phyloP scores from a whole-genome alignment of 2,888 invertebrate species.

The Phengaris alcon region DNA sequence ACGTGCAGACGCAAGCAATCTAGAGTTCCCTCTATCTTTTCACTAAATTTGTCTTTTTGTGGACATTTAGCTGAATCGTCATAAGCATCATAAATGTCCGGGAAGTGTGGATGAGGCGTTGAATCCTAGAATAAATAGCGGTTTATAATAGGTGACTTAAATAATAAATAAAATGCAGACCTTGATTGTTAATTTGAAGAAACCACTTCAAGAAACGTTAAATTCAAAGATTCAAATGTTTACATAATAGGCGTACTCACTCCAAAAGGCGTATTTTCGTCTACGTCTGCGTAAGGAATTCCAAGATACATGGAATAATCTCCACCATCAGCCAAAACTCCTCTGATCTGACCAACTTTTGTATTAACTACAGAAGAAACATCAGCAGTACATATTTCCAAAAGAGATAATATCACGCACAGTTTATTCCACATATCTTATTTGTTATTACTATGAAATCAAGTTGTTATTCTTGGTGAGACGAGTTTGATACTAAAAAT shows the following conservation, averaged over 20 bases:
- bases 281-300: constrained; percentile 44
- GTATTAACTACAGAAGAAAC: neutral
- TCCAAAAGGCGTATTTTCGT: constrained; percentile 43
- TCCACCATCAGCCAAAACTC: neutral
- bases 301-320: constrained; percentile 41
- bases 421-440: neutral
- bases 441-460: neutral
- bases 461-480: neutral
- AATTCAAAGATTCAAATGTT: neutral
- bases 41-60: constrained; percentile 43
- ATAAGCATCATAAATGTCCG: constrained; percentile 44
- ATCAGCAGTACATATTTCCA: neutral
- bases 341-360: constrained; percentile 2
- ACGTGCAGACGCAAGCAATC: constrained; percentile 48
- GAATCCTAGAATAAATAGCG: constrained; percentile 36
- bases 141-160: too few species aligned
- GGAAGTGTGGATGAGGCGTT: constrained; percentile 39
- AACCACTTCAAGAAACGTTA: too few species aligned
- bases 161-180: too few species aligned
- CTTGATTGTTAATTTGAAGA: too few species aligned
- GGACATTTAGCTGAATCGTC: constrained; percentile 48
- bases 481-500: constrained; percentile 9
- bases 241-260: constrained; percentile 36
- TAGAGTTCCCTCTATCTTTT: constrained; percentile 41
- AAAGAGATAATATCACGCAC: neutral